These are phyloP conservation scores for Thymelicus sylvestris DNA, from an alignment of 2,888 invertebrate species.

Conservation along the genomic window DNA sequence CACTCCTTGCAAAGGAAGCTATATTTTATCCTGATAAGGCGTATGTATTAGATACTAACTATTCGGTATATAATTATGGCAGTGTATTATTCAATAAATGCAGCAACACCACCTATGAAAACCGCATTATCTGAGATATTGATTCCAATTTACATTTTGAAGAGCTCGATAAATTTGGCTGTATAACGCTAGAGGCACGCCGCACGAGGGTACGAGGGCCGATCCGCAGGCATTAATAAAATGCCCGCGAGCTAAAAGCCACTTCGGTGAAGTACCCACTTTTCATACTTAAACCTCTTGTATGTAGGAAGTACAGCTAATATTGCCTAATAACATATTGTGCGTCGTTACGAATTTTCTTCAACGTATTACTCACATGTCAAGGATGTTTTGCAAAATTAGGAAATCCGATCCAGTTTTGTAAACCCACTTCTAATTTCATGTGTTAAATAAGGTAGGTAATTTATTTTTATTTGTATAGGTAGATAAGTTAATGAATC, in stretches of 20 bases:
- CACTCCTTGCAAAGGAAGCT: too few species aligned
- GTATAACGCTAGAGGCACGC: constrained; percentile 24
- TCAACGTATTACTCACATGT: neutral
- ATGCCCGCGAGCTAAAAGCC: constrained; percentile 35
- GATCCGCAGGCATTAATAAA: constrained; percentile 37
- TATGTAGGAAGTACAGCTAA: constrained; percentile 31
- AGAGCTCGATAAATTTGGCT: constrained; percentile 34
- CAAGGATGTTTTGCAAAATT: constrained; percentile 4
- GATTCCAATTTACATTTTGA: constrained; percentile 31
- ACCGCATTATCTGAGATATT: constrained; percentile 17
- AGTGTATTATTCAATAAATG: neutral
- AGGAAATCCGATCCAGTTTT: neutral
- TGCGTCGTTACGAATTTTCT: constrained; percentile 3
- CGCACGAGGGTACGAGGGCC: constrained; percentile 27
- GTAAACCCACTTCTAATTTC: neutral
- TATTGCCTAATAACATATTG: constrained; percentile 35
- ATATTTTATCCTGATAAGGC: too few species aligned
- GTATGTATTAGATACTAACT: too few species aligned
- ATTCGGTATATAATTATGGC: too few species aligned
- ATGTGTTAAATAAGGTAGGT: too few species aligned
- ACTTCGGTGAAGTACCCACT: constrained; percentile 35
- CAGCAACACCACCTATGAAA: constrained; percentile 14
- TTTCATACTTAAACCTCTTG: constrained; percentile 36
- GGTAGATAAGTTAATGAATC: too few species aligned
- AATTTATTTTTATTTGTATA: too few species aligned